Conservation (phyloP, 1,140 invertebrate species). For the Spodoptera litura region DNA sequence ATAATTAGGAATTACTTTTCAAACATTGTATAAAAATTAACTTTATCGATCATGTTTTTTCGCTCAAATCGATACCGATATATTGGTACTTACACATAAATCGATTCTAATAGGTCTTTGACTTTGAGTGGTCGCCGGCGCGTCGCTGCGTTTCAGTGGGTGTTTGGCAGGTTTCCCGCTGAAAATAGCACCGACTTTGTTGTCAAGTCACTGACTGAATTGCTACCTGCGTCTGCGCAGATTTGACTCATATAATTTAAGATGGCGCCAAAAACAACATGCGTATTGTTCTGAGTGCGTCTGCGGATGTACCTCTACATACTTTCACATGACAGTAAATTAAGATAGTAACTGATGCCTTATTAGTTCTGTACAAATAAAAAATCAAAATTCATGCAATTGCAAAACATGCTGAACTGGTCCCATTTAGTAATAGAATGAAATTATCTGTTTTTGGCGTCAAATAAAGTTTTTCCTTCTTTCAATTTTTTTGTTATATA, state of each 20-base stretch:
- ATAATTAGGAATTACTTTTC: too few species aligned
- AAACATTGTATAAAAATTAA: not conserved
- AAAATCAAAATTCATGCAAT: too few species aligned
- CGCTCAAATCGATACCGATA: not conserved
- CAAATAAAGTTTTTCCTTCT: too few species aligned
- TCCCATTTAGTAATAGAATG: too few species aligned
- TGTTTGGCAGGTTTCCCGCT: slow-evolving; percentile 48
- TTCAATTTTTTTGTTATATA: too few species aligned
- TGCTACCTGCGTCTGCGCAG: not conserved
- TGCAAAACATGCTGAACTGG: too few species aligned
- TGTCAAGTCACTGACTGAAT: not conserved
- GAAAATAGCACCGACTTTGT: slow-evolving; percentile 45
- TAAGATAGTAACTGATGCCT: too few species aligned
- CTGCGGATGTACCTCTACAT: not conserved
- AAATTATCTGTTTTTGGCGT: too few species aligned
- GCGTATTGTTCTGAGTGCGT: not conserved
- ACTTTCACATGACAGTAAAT: not conserved
- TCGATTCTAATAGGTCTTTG: slow-evolving; percentile 53
- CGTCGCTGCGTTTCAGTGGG: slow-evolving; percentile 34
- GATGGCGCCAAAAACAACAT: slow-evolving; percentile 8
- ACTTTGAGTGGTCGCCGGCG: slow-evolving; percentile 38
- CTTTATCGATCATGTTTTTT: not conserved
- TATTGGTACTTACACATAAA: not conserved
- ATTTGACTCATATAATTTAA: slow-evolving; percentile 22
- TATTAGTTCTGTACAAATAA: too few species aligned